Base-by-base conservation (phyloP, 2,888 invertebrate species). In the Chydorus sphaericus region DNA sequence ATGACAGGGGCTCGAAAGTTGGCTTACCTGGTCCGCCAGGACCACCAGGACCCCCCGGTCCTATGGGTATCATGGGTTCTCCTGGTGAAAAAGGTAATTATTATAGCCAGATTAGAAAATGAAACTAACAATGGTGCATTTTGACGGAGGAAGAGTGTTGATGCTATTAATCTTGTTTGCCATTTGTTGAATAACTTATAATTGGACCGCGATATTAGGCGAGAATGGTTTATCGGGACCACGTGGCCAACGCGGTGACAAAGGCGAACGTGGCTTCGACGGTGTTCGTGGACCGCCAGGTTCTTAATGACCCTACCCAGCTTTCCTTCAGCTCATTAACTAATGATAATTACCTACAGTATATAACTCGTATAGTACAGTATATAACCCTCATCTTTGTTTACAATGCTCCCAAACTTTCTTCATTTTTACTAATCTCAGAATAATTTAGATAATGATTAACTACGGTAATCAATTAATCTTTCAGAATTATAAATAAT, bases 211-310 rank as follows among this genome's bases (percentile, higher is more conserved):
- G 38, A n/a, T 20, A 48, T 26, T 20, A 31, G 49, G 48, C 20
- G 49, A 48, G 10, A 18, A 14, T 20, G 55, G 49, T 14, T 10
- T 28, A 7, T 2, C 37, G 3, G 36, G 33, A 31, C 23, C 33
- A 23, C 31, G 48, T 20, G 57, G 57, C 28, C 33, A 52, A 20
- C 54, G 54, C 16, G 57, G 57, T n/a, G 38, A 39, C 28, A 57
- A 57, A 48, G 57, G 57, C n/a, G 57, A 57, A 29, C 33, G 53
- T 48, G 57, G 57, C 18, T 57, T 57, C 51, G 57, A 57, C 16
- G 57, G 57, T 18, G 57, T 57, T 26, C 44, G 57, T 31, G 57
- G 57, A 28, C 39, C 48, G 33, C 57, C 57, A 54, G 57, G 57
- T 57, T 36, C 29, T 16, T 2, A 48, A 28, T 16, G n/a, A n/a